phyloP scores from a whole-genome alignment of 2,888 invertebrate species.

The Sclerodermus sp. region DNA sequence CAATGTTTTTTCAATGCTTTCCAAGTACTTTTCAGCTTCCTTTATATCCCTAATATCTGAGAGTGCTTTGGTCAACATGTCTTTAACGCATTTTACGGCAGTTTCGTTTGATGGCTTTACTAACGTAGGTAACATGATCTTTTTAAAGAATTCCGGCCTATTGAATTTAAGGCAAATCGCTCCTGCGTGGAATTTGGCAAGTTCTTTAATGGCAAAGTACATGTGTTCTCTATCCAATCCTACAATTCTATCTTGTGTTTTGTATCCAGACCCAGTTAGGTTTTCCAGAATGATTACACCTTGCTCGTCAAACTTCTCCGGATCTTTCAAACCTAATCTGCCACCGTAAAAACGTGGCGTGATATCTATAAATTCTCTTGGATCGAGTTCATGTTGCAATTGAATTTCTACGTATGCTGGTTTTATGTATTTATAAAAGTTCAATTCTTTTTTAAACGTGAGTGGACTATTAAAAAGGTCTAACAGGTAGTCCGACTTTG shows the following conservation, averaged over 20 bases:
- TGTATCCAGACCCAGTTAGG: slow-evolving; percentile 41
- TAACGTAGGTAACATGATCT: slow-evolving; percentile 32
- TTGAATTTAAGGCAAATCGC: slow-evolving; percentile 41
- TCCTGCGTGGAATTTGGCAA: slow-evolving; percentile 49
- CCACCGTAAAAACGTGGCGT: slow-evolving; percentile 47
- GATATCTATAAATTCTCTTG: slow-evolving; percentile 35
- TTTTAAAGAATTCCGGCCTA: slow-evolving; percentile 42
- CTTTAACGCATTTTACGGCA: slow-evolving; percentile 32
- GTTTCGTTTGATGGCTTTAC: slow-evolving; percentile 25
- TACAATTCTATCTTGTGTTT: slow-evolving; percentile 40
- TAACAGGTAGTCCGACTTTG: slow-evolving; percentile 42
- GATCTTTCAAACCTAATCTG: slow-evolving; percentile 37
- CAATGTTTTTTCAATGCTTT: slow-evolving; percentile 39
- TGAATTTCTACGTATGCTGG: slow-evolving; percentile 37
- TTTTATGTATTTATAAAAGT: slow-evolving; percentile 44
- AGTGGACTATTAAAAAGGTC: slow-evolving; percentile 50
- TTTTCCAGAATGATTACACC: slow-evolving; percentile 50
- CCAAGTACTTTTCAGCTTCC: slow-evolving; percentile 32
- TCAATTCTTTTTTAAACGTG: slow-evolving; percentile 49
- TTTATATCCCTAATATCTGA: slow-evolving; percentile 35
- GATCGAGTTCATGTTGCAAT: slow-evolving; percentile 32
- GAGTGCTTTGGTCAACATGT: slow-evolving; percentile 40
- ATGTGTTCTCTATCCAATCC: slow-evolving; percentile 46
- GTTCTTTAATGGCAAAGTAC: slow-evolving; percentile 38
- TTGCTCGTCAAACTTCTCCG: slow-evolving; percentile 43